A percentile compares a stretch with the other conserved stretches of the same genome.
Conservation (phyloP, 2,113 vertebrate genomes). For the Vimba vimba region DNA sequence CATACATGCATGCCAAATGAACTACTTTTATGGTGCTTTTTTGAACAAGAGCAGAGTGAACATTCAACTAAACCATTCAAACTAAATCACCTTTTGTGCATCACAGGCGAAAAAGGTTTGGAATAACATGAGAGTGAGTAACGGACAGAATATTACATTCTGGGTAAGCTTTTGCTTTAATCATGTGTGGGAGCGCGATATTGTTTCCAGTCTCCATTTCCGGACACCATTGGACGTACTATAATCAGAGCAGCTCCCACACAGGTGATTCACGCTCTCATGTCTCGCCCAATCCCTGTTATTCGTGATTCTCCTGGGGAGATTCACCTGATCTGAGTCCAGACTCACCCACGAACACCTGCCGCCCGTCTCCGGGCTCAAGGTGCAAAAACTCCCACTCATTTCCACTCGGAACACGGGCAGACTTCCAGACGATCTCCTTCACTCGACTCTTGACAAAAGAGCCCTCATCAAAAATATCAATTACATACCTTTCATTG, state of each 20-base stretch:
- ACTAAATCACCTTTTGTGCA: not conserved
- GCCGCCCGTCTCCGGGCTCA: not conserved
- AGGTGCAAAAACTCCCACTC: constrained; percentile 27
- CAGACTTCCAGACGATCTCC: constrained; percentile 2
- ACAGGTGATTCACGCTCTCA: constrained; percentile 21
- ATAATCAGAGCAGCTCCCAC: not conserved
- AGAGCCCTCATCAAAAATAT: constrained; percentile 21
- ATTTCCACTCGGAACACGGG: not conserved
- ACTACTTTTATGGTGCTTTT: not conserved
- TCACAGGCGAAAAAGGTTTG: not conserved
- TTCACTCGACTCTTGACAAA: constrained; percentile 1
- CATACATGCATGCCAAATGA: not conserved
- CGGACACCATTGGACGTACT: not conserved
- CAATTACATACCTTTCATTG: constrained; percentile 38
- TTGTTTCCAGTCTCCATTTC: not conserved
- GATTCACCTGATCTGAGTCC: constrained; percentile 23
- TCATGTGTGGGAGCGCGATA: not conserved
- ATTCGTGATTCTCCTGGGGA: not conserved
- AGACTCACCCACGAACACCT: constrained; percentile 39
- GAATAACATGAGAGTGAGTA: not conserved
- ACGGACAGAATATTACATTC: not conserved
- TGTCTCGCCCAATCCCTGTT: not conserved
- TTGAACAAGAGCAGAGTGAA: not conserved
- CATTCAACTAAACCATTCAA: not conserved
- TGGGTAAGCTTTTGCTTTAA: not conserved